A percentile compares a stretch with the other conserved stretches of the same genome.
These are phyloP conservation scores for Oligia latruncula DNA, from an alignment of 2,888 invertebrate species.

Conservation along the genomic window DNA sequence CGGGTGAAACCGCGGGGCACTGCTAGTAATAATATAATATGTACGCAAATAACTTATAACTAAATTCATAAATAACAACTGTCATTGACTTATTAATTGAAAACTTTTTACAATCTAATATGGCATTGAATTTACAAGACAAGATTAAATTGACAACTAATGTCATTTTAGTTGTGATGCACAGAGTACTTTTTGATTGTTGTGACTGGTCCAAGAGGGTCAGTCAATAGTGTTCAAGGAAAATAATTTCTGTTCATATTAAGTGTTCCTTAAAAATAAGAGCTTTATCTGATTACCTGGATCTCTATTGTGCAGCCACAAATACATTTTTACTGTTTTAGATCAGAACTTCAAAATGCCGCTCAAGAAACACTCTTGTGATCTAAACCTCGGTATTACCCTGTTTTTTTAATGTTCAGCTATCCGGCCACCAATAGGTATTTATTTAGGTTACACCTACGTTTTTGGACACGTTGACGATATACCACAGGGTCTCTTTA, in stretches of 20 bases:
- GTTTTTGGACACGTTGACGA: background rate
- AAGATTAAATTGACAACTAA: background rate
- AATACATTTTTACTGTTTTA: too few relatives aligned
- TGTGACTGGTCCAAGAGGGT: too few relatives aligned
- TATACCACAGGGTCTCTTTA: background rate
- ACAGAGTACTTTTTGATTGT: too few relatives aligned
- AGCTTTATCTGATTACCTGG: background rate
- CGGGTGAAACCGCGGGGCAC: too few relatives aligned
- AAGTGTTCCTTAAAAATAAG: slow-evolving; percentile 6
- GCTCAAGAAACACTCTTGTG: slow-evolving; percentile 68
- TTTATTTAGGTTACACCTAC: background rate
- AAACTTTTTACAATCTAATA: background rate
- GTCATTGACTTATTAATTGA: background rate
- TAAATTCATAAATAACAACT: background rate
- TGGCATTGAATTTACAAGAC: background rate
- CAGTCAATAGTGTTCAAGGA: background rate
- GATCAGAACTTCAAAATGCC: slow-evolving; percentile 45
- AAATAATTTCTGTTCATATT: background rate
- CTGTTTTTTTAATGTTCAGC: slow-evolving; percentile 1
- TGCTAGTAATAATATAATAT: background rate
- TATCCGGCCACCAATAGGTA: background rate
- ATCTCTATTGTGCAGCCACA: background rate
- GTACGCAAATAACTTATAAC: background rate
- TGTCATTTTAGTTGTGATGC: slow-evolving; percentile 3
- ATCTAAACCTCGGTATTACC: slow-evolving; percentile 70